Evolutionary conservation across 2,797 vertebrate species (phyloP), one percentile per base, ranked within the genome.

Genomic region (Trematomus bernacchii): DNA sequence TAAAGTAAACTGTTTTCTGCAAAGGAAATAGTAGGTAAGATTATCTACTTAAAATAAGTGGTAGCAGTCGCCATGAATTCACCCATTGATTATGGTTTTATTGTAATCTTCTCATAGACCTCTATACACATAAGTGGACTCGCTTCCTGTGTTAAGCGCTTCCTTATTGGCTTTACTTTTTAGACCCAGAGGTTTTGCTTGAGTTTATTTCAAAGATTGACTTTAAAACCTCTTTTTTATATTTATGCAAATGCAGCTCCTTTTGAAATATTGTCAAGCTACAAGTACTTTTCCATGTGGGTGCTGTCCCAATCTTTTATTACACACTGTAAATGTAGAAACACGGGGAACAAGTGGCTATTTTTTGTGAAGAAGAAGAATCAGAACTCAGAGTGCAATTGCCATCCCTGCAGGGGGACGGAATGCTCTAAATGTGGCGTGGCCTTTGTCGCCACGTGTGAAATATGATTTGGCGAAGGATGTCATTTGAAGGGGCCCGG

Each of bases 391-490:
- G 68, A 73, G 71, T 77, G 67, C 68, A 33, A 42, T 64, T 37
- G 53, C 70, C 77, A 6, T 74, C 82, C 72, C 84, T 85, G 84
- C 80, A 81, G 86, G 87, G 83, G 62, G 33, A 79, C 61, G 76
- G 76, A 82, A 72, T 44, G 57, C 80, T 90, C 84, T 82, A 85
- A 91, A 87, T 87, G 83, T 63, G 82, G 64, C 50, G 75, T 85
- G 85, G 85, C 82, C 83, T 87, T 88, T 88, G 87, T 87, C 83
- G 81, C 86, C 84, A 82, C 71, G 69, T 89, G 85, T 89, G 87
- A 88, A 90, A 89, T 90, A 90, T 87, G 81, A 90, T 91, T 92
- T 90, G 85, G 85, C 74, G 85, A 90, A 82, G 86, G 85, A 76
- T 91, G 87, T 90, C 86, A 85, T 86, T 82, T 91, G 86, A 91